Evolutionary conservation across 2,888 invertebrate genomes (phyloP), one percentile per base, ranked within the genome.

Genomic region (Crocallis elinguaria): DNA sequence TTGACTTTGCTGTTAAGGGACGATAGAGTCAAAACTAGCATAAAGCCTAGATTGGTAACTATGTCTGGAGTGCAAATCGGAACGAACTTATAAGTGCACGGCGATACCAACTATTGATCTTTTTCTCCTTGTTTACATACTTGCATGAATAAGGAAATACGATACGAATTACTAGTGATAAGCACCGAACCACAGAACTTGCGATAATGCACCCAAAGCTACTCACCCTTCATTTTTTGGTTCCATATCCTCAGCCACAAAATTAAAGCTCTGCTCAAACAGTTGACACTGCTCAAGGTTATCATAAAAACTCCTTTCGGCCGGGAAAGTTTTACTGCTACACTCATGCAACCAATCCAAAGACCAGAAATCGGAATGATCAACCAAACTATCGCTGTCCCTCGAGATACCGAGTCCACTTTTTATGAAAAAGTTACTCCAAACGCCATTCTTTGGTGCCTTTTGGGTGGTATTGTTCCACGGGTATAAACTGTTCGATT

Each of bases 401-500:
- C 84, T 84, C 0, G 84, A 73, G 19, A 85, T 64, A 37, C 79
- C 73, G 16, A 86, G 57, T 4, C 86, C 84, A 55, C 80, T 75
- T 67, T 86, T 89, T 2, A 84, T 61, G n/a, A 89, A 72, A 59
- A 81, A 82, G 68, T 82, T 79, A 29, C 84, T 79, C 1, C 53
- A 53, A 11, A 80, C 60, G 8, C 76, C 75, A 49, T 55, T 73
- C 52, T 82, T 90, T 11, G 81, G 77, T 50, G 65, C 72, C 30
- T 79, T 86, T 12, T 85, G 79, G 0, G 88, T 86, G 0, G 73
- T 63, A 64, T 88, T 89, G 55, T 77, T 82, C 89, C 88, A 86
- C 0, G 89, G 88, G 60, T 89, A 86, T 59, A 88, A 86, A 60
- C 88, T 87, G 39, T 90, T 86, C 5, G 88, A 84, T 17, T 83